Evolutionary conservation across 1,140 invertebrate species (phyloP), one percentile per base, ranked within the genome.

Genomic region (Heliconius himera): DNA sequence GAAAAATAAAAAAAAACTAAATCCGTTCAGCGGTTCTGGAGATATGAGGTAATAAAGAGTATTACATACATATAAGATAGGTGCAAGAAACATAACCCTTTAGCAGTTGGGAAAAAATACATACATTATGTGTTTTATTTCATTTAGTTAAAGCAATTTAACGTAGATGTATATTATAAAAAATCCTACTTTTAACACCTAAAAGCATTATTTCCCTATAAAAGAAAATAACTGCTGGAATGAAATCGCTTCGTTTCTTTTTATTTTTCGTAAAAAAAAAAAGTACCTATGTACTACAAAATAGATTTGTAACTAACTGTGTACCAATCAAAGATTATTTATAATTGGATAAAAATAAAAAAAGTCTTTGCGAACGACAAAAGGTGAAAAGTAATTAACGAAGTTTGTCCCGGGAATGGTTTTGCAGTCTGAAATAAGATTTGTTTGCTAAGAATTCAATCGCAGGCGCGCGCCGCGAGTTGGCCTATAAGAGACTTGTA

Each of bases 391-490:
- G 79, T 76, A 80, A 76, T 80, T 80, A 80, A 80, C 74, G 46
- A 80, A 80, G 74, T 80, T 80, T 46, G 46, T 41, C 73, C 60
- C 70, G 70, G 74, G 71, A 76, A 76, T 46, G 51, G 73, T 74
- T 75, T 75, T 51, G 60, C 78, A 79, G 78, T 41, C 74, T 80
- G 79, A 49, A 80, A 80, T 80, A 80, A 70, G 79, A 80, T 80
- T 80, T 76, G 70, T 80, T 80, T 80, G 78, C 70, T 74, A 80
- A 80, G 79, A 80, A 76, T 80, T 80, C 79, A 80, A 80, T 80
- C 70, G 70, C 13, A 70, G 73, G 66, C 56, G 70, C 3, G 33
- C 46, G 74, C 18, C 16, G 22, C 5, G 70, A 73, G 70, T 38
- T 80, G 74, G 16, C 72, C 79, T 76, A 73, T 80, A 79, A 70